Percentiles rank a stretch among this genome's conserved stretches.
Evolutionary conservation across 2,797 vertebrate genomes (phyloP).

Genomic region (Sternotherus odoratus): DNA sequence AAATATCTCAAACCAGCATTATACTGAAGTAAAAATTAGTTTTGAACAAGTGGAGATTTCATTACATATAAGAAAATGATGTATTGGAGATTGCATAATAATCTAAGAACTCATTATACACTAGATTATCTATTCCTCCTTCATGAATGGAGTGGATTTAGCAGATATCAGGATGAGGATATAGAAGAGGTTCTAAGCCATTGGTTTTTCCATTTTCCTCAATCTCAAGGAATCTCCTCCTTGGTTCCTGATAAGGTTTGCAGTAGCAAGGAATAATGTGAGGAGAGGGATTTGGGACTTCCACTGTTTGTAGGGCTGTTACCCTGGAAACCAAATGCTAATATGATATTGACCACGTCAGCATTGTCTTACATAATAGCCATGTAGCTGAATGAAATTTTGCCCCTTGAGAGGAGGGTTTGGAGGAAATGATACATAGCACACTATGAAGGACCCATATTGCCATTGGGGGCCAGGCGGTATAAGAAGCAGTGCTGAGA

Average conservation of each 20-base stretch:
- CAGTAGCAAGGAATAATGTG: neutral
- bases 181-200: neutral
- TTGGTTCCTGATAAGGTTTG: neutral
- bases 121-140: neutral
- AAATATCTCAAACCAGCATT: neutral
- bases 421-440: neutral
- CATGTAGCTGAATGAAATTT: neutral
- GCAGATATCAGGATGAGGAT: neutral
- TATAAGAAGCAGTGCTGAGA: neutral
- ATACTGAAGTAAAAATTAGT: neutral
- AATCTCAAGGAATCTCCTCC: neutral
- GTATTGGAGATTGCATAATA: neutral
- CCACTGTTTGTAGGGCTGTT: neutral
- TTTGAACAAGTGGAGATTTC: neutral
- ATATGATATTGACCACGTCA: neutral
- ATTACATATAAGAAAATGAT: neutral
- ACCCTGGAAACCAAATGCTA: neutral
- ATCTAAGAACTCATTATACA: neutral
- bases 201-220: neutral
- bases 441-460: neutral
- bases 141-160: rapidly evolving
- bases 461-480: neutral
- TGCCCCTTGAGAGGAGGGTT: neutral
- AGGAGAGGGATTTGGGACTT: neutral
- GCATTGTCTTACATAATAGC: neutral